Percentiles rank a stretch among this genome's conserved stretches.
These are phyloP conservation scores for Meriones unguiculatus DNA, from an alignment of 2,113 vertebrate genomes.

Conservation along the genomic window DNA sequence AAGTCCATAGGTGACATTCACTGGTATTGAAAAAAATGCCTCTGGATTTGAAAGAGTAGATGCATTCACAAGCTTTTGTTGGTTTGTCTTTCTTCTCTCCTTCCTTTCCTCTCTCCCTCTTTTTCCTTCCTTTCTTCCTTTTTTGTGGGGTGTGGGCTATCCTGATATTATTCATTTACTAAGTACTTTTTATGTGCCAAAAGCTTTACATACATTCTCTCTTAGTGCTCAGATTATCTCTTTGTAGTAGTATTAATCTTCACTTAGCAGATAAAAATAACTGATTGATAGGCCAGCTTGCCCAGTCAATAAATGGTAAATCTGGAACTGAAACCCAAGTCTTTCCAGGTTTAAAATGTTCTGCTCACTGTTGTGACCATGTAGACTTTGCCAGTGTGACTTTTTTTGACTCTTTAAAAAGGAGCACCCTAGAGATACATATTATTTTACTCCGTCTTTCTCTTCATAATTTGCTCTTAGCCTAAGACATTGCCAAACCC, in stretches of 20 bases:
- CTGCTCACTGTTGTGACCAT: neutral
- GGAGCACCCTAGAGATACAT: neutral
- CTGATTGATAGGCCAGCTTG: neutral
- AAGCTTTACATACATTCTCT: constrained; percentile 5
- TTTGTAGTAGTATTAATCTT: constrained; percentile 36
- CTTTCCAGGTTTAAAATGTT: constrained; percentile 5
- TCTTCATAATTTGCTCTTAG: constrained; percentile 33
- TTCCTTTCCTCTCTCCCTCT: neutral
- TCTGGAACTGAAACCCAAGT: neutral
- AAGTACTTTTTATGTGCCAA: constrained; percentile 35
- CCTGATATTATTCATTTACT: neutral
- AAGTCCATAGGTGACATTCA: neutral
- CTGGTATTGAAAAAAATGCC: neutral
- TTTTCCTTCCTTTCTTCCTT: neutral
- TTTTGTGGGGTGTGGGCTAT: neutral
- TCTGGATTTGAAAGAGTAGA: constrained; percentile 1
- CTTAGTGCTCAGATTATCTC: neutral
- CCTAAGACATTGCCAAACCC: neutral
- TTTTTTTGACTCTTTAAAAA: constrained; percentile 39
- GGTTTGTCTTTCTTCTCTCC: neutral
- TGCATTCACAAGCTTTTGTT: neutral
- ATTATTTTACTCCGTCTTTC: constrained; percentile 32
- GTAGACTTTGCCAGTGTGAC: neutral
- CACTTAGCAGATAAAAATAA: constrained; percentile 53
- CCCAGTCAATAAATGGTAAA: constrained; percentile 27